phyloP scores from a whole-genome alignment of 2,888 invertebrate species.

The Dyspetes luteomarginatus region DNA sequence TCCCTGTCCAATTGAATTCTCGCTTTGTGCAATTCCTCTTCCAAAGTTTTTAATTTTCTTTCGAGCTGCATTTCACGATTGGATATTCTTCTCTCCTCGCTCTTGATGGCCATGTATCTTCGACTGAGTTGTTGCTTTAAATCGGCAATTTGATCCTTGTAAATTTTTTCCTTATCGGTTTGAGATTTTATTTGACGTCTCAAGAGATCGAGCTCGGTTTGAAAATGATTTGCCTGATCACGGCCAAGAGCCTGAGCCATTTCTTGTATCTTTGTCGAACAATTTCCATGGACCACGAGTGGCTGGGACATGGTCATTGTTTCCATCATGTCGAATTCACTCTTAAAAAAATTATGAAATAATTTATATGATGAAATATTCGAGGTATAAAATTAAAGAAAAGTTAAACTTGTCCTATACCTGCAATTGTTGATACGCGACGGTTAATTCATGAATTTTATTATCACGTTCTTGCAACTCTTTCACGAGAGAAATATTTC shows the following conservation, averaged over 20 bases:
- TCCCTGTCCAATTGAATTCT: constrained; percentile 77
- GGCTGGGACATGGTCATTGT: constrained; percentile 70
- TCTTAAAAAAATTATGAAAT: constrained; percentile 69
- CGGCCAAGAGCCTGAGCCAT: constrained; percentile 65
- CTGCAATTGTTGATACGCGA: constrained; percentile 81
- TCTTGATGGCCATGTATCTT: constrained; percentile 78
- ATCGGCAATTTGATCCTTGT: constrained; percentile 85
- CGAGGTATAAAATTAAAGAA: neutral
- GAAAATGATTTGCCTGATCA: constrained; percentile 71
- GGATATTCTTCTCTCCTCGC: constrained; percentile 77
- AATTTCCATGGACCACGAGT: constrained; percentile 66
- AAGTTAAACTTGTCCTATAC: constrained; percentile 68
- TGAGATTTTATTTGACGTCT: constrained; percentile 76
- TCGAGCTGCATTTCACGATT: constrained; percentile 79
- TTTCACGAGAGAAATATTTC: constrained; percentile 80
- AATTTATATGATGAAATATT: constrained; percentile 10
- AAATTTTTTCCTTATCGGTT: constrained; percentile 81
- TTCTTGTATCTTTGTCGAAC: constrained; percentile 73
- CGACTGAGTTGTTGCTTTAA: constrained; percentile 84
- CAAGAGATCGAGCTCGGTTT: constrained; percentile 72
- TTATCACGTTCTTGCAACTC: constrained; percentile 83
- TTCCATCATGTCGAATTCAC: constrained; percentile 76
- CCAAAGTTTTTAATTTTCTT: constrained; percentile 75
- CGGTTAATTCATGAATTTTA: constrained; percentile 83
- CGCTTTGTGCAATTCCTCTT: constrained; percentile 77